These are phyloP conservation scores for Dimorphilus gyrociliatus DNA, from an alignment of 2,888 invertebrate genomes.

Conservation along the genomic window DNA sequence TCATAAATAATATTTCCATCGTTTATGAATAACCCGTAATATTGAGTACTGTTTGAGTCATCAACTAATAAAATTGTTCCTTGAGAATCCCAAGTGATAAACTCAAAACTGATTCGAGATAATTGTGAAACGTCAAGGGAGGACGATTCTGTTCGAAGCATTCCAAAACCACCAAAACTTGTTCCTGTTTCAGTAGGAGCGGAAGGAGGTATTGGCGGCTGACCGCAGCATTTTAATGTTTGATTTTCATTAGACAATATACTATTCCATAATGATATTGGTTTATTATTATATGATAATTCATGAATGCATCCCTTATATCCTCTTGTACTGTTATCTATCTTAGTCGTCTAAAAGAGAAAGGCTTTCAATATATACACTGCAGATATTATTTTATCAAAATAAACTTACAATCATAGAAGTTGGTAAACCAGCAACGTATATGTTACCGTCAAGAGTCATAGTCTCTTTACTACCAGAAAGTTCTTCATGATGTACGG, in stretches of 20 bases:
- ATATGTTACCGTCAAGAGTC: slow-evolving; percentile 9
- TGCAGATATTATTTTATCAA: background rate
- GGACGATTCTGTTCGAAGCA: no score
- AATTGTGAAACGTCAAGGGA: no score
- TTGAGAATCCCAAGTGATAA: no score
- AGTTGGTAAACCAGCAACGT: slow-evolving; percentile 12
- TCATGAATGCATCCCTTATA: slow-evolving; percentile 15
- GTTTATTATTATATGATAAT: slow-evolving; percentile 8
- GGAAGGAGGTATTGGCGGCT: slow-evolving; percentile 5
- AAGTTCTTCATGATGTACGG: slow-evolving; percentile 3
- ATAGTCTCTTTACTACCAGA: slow-evolving; percentile 2
- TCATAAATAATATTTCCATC: no score
- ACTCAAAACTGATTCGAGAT: no score
- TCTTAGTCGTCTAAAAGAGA: slow-evolving; percentile 7
- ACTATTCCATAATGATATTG: slow-evolving; percentile 13
- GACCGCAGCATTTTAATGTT: slow-evolving; percentile 10
- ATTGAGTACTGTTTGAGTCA: no score
- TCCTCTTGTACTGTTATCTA: slow-evolving; percentile 4
- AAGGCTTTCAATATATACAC: background rate
- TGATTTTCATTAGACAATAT: slow-evolving; percentile 5
- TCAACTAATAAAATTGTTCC: no score
- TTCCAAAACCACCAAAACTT: slow-evolving; percentile 13
- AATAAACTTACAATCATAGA: slow-evolving; percentile 5
- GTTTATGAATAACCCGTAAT: no score
- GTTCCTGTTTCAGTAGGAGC: slow-evolving; percentile 5